Conservation (phyloP, 2,888 invertebrate genomes). For the Gasteruption jaculator region DNA sequence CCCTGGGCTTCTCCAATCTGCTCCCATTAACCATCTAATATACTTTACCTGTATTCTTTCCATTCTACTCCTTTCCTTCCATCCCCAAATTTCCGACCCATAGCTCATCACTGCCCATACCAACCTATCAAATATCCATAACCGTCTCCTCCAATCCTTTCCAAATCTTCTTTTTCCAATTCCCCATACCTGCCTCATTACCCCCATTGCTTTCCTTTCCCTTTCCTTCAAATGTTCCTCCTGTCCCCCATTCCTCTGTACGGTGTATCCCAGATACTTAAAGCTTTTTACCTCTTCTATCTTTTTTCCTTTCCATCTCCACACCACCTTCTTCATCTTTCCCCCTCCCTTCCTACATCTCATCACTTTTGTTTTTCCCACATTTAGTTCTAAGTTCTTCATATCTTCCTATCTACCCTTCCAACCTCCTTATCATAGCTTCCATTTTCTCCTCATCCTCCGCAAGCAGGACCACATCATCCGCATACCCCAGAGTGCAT, state of each 20-base stretch:
- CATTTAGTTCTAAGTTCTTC: not conserved
- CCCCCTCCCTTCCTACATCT: not conserved
- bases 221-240: not conserved
- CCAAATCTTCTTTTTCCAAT: not conserved
- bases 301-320: not conserved
- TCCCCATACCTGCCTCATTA: not conserved
- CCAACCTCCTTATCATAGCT: not conserved
- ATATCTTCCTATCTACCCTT: not conserved
- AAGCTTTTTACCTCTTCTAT: not conserved
- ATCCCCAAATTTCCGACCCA: slow-evolving; percentile 3
- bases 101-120: slow-evolving; percentile 11
- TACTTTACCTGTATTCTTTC: not conserved
- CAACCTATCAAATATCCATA: not conserved
- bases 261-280: not conserved
- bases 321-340: not conserved
- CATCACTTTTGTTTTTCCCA: not conserved
- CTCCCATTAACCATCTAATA: slow-evolving; percentile 5
- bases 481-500: slow-evolving; percentile 12
- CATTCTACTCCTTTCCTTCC: slow-evolving; percentile 1
- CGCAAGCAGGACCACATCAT: slow-evolving; percentile 14
- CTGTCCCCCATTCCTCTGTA: not conserved
- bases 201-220: not conserved
- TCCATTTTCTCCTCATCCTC: slow-evolving; percentile 5
- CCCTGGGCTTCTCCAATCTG: not conserved
- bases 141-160: not conserved